Evolutionary conservation across 2,113 vertebrate genomes (phyloP).

Genomic region (Dicrurus megarhynchus): DNA sequence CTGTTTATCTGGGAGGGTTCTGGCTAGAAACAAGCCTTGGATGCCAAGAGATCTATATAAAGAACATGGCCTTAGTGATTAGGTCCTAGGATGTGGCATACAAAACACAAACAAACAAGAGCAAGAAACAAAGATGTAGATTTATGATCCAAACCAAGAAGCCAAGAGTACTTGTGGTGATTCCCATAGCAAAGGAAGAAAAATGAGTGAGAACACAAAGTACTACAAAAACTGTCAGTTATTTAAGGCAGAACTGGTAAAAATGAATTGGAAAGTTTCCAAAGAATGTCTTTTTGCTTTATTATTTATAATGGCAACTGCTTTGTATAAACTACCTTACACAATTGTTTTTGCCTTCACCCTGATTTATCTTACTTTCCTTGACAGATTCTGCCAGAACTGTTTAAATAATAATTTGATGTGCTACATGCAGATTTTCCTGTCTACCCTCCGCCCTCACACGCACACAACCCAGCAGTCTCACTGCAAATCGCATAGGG

Average conservation of each 20-base stretch:
- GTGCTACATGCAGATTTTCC: slow-evolving; percentile 3
- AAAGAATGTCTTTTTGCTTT: slow-evolving; percentile 28
- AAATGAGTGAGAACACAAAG: slow-evolving; percentile 2
- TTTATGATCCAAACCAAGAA: not conserved
- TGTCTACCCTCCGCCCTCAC: not conserved
- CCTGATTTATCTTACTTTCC: slow-evolving; percentile 13
- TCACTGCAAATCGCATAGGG: not conserved
- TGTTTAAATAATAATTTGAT: slow-evolving; percentile 42
- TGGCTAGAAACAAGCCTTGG: not conserved
- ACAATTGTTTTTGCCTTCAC: slow-evolving; percentile 30
- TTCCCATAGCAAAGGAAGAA: slow-evolving; percentile 1
- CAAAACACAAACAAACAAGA: slow-evolving; percentile 28
- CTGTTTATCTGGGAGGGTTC: not conserved
- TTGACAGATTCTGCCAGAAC: slow-evolving; percentile 29
- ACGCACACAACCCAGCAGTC: not conserved
- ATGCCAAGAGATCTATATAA: slow-evolving; percentile 15
- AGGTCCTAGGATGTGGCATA: not conserved
- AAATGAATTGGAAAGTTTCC: slow-evolving; percentile 38
- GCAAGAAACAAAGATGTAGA: not conserved
- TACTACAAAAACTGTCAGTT: slow-evolving; percentile 17
- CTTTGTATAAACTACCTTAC: slow-evolving; percentile 39
- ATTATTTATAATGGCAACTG: slow-evolving; percentile 46
- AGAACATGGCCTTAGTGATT: not conserved
- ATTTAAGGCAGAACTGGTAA: slow-evolving; percentile 43
- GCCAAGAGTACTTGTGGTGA: not conserved